Conservation (phyloP, 1,140 invertebrate genomes). For the Hetaerina americana region DNA sequence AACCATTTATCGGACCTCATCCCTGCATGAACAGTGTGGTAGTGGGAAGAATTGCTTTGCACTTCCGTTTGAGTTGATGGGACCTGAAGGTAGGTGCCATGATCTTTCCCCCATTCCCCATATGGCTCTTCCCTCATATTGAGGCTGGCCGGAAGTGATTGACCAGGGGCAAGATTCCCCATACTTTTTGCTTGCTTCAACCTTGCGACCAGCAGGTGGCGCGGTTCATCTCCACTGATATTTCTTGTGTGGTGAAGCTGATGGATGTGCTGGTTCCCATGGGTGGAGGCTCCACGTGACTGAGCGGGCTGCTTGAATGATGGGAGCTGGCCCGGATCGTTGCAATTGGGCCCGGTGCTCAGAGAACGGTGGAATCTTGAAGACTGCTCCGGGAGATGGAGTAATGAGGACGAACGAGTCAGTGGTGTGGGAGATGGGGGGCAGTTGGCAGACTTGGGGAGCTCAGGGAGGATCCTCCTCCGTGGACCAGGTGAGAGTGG, state of each 20-base stretch:
- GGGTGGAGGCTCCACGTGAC: background rate
- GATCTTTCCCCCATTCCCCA: background rate
- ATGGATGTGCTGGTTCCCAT: too few species aligned
- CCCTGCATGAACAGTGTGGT: background rate
- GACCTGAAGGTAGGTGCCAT: background rate
- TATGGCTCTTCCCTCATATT: background rate
- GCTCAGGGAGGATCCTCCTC: background rate
- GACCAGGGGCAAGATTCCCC: background rate
- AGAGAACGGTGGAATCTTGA: background rate
- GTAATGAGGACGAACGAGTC: background rate
- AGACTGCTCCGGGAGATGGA: background rate
- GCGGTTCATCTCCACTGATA: background rate
- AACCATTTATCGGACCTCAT: background rate
- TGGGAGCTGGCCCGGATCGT: background rate
- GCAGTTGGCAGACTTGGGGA: background rate
- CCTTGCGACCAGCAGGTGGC: background rate
- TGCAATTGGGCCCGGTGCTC: background rate
- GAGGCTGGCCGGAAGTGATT: background rate
- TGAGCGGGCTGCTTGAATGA: background rate
- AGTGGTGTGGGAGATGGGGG: background rate
- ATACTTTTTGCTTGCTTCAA: background rate
- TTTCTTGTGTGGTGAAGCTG: background rate
- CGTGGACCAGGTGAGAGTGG: background rate
- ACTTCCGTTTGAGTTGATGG: background rate
- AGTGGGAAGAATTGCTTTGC: background rate